phyloP scores from a whole-genome alignment of 1,140 invertebrate species.

The Dendrolimus kikuchii region DNA sequence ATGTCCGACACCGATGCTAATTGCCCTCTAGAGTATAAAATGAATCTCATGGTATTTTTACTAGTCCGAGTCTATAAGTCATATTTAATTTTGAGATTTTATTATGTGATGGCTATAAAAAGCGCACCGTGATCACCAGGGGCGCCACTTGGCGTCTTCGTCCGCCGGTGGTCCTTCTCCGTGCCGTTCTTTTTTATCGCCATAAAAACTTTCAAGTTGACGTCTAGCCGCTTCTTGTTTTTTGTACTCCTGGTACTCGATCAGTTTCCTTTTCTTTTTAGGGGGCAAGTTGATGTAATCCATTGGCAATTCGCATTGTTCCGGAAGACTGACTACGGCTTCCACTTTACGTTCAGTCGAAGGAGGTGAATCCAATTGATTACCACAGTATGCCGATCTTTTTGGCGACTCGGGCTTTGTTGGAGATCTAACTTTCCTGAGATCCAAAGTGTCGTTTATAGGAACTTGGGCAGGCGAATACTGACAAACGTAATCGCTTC shows the following conservation, averaged over 20 bases:
- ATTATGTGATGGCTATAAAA: slow-evolving; percentile 11
- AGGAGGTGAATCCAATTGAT: slow-evolving; percentile 37
- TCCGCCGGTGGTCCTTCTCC: slow-evolving; percentile 39
- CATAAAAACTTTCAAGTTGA: slow-evolving; percentile 54
- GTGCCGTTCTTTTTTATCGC: slow-evolving; percentile 41
- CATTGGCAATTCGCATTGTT: slow-evolving; percentile 62
- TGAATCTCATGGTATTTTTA: too few species aligned
- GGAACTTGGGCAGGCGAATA: slow-evolving; percentile 32
- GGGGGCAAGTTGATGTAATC: slow-evolving; percentile 67
- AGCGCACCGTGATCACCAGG: slow-evolving; percentile 35
- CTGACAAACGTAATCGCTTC: slow-evolving; percentile 35
- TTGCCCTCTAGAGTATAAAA: too few species aligned
- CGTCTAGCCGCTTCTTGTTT: slow-evolving; percentile 62
- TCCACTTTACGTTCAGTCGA: slow-evolving; percentile 36
- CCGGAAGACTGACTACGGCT: slow-evolving; percentile 37
- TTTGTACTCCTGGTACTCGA: slow-evolving; percentile 68
- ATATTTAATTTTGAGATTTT: too few species aligned
- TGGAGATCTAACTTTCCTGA: slow-evolving; percentile 57
- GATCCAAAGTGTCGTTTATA: slow-evolving; percentile 46
- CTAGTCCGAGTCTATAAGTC: too few species aligned
- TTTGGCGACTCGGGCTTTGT: slow-evolving; percentile 29
- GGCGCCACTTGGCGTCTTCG: slow-evolving; percentile 53
- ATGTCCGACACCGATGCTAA: slow-evolving; percentile 7
- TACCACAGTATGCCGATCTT: slow-evolving; percentile 22
- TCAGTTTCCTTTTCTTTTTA: slow-evolving; percentile 68